Conservation (phyloP, 2,888 invertebrate genomes). For the Cerastoderma edule region DNA sequence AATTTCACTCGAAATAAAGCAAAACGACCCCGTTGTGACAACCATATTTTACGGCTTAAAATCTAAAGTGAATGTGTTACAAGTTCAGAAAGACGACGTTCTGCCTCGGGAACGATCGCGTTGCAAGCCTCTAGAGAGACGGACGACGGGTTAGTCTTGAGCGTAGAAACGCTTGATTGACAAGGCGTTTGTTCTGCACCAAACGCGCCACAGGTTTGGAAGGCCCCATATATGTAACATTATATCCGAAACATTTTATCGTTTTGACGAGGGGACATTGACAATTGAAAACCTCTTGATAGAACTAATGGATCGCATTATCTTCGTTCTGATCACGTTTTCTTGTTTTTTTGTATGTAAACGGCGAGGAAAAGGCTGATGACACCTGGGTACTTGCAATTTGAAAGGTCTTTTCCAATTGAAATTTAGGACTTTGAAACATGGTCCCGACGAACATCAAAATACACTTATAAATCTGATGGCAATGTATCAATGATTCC, state of each 20-base stretch:
- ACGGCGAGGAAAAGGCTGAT: constrained; percentile 6
- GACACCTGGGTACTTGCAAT: constrained; percentile 11
- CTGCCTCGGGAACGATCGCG: constrained; percentile 3
- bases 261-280: constrained; percentile 15
- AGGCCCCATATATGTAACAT: constrained; percentile 17
- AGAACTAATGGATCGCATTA: constrained; percentile 21
- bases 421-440: too few relatives aligned
- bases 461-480: too few relatives aligned
- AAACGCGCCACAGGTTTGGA: constrained; percentile 3
- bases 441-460: too few relatives aligned
- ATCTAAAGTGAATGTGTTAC: constrained; percentile 19
- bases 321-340: constrained; percentile 13
- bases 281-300: constrained; percentile 16
- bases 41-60: constrained; percentile 21
- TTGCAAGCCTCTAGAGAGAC: constrained; percentile 27
- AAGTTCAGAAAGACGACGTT: constrained; percentile 23
- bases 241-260: constrained; percentile 26
- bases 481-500: too few relatives aligned
- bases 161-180: constrained; percentile 28
- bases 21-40: constrained; percentile 12
- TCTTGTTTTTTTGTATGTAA: constrained; percentile 6
- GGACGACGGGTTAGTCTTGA: constrained; percentile 13
- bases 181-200: constrained; percentile 16
- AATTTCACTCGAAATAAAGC: constrained; percentile 22
- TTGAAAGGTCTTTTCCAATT: too few relatives aligned